Conservation (phyloP, 2,113 vertebrate genomes). For the Percina caprodes region DNA sequence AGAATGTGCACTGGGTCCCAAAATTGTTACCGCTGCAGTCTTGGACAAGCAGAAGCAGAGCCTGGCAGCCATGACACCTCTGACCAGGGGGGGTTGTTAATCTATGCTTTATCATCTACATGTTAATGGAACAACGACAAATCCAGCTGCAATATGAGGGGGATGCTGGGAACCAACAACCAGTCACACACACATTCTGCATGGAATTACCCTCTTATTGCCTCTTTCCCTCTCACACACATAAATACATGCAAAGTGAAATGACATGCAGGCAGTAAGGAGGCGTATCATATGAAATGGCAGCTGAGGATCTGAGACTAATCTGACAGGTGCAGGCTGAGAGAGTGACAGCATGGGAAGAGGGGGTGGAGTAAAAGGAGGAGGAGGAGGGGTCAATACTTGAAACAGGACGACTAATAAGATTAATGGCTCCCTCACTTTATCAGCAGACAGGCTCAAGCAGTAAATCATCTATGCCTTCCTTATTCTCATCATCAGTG, state of each 20-base stretch:
- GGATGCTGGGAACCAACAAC: constrained; percentile 9
- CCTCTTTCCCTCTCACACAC: constrained; percentile 30
- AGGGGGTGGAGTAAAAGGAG: constrained; percentile 34
- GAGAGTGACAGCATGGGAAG: constrained; percentile 77
- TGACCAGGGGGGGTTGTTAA: constrained; percentile 19
- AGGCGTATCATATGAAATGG: constrained; percentile 74
- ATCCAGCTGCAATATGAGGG: constrained; percentile 6
- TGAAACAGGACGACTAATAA: constrained; percentile 43
- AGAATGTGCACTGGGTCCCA: background rate
- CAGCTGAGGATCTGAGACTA: constrained; percentile 78
- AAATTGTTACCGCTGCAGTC: background rate
- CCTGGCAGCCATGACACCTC: constrained; percentile 48
- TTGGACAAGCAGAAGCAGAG: background rate
- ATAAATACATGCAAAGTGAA: constrained; percentile 67
- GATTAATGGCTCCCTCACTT: constrained; percentile 61
- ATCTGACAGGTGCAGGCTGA: constrained; percentile 81
- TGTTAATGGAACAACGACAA: constrained; percentile 8
- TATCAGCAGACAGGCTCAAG: constrained; percentile 31
- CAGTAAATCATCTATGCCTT: constrained; percentile 16
- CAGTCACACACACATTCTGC: background rate
- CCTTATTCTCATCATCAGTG: constrained; percentile 23
- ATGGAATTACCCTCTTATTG: constrained; percentile 7
- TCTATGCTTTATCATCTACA: constrained; percentile 13
- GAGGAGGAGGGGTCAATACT: constrained; percentile 44
- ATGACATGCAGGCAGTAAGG: constrained; percentile 50